phyloP scores from a whole-genome alignment of 2,113 vertebrate genomes.

The Vanacampus margaritifer region DNA sequence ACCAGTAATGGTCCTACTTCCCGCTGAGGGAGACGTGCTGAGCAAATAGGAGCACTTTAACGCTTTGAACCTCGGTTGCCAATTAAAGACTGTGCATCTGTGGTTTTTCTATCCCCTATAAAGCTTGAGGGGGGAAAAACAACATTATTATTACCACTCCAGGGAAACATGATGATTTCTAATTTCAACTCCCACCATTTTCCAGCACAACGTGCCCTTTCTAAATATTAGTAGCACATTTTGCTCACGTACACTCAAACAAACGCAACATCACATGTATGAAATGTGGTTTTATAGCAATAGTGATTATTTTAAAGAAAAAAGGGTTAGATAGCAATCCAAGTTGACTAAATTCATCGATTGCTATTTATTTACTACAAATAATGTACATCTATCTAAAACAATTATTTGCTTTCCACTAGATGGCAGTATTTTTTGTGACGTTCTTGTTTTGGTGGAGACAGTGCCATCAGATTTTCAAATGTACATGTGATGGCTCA shows the following conservation, averaged over 20 bases:
- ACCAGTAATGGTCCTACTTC: slow-evolving; percentile 14
- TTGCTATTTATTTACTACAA: background rate
- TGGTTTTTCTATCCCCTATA: slow-evolving; percentile 12
- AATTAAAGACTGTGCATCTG: slow-evolving; percentile 11
- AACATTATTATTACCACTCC: slow-evolving; percentile 20
- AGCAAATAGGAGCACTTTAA: slow-evolving; percentile 21
- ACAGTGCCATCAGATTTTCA: too few relatives aligned
- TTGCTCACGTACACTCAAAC: slow-evolving; percentile 2
- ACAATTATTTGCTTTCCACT: too few relatives aligned
- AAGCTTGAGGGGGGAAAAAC: background rate
- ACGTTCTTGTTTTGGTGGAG: too few relatives aligned
- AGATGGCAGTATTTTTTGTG: too few relatives aligned
- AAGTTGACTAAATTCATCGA: background rate
- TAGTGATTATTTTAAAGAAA: background rate
- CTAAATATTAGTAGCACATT: slow-evolving; percentile 20
- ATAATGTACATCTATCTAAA: too few relatives aligned
- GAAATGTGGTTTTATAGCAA: background rate
- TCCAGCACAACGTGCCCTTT: background rate
- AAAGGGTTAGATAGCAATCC: too few relatives aligned
- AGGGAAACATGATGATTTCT: slow-evolving; percentile 30
- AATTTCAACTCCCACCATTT: slow-evolving; percentile 27
- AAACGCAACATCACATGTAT: background rate
- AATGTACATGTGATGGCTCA: too few relatives aligned
- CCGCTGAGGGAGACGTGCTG: slow-evolving; percentile 24
- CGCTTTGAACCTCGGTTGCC: slow-evolving; percentile 17